Evolutionary conservation across 2,888 invertebrate species (phyloP), one percentile per base, ranked within the genome.

Genomic region (Auanema sp.): DNA sequence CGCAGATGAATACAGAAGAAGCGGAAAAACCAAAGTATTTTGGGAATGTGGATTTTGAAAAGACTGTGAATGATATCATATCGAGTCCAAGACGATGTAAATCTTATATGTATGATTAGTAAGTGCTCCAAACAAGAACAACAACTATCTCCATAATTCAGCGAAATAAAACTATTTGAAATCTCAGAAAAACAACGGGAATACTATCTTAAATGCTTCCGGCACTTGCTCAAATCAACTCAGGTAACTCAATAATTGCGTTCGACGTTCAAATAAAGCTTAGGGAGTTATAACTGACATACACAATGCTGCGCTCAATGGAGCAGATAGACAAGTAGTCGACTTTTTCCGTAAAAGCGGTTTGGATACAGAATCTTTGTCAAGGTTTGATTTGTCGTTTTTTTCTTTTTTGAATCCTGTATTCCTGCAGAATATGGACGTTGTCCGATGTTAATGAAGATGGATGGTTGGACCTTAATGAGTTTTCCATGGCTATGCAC

Each of bases 371-470:
- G 66, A 66, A 14, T 64, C 73, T 4, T 65, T 83, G 8, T 79
- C 79, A 10, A 74, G 70, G 59, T 68, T 44, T 12, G 16, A 25
- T 10, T 40, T 8, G 8, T 16, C 55, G 3, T 41, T 5, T 21
- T 33, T 55, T 55, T 16, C 52, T 4, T 52, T 3, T 21, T 14
- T 23, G 8, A 52, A 5, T 23, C 8, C 24, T 5, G 4, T 23
- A 14, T 52, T 16, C 16, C 4, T 52, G 52, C 23, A 67, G 67
- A 50, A 75, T 75, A 25, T 83, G 83, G 83, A 54, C 73, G n/a
- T 66, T 84, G 51, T 76, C 83, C 11, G 83, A 83, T 60, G 79
- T 83, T 6, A 83, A 83, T 54, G 81, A 79, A 54, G 83, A 83
- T 54, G 83, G 83, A 16, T 84, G 79, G 75, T 60, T 83, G 57